Base-by-base conservation (phyloP, 2,888 invertebrate species). In the Stenodema calcarata region DNA sequence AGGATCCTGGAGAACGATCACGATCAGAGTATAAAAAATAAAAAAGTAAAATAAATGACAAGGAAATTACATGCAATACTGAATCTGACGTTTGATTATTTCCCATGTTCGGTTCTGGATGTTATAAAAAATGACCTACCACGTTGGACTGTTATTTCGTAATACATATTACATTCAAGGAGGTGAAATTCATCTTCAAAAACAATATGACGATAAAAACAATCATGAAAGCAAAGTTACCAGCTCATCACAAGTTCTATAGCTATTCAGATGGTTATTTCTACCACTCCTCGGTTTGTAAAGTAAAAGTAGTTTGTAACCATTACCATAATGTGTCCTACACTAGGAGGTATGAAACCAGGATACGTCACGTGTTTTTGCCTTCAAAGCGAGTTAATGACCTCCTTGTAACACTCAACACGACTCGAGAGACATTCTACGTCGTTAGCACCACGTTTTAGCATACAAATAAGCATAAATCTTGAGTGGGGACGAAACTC, bases 401-500 rank as follows among this genome's bases (percentile, higher is more conserved):
- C 73, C 35, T 73, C 41, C 73, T 73, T 73, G 16, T 35, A 41
- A 73, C 35, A 73, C 73, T 35, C 73, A 6, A 35, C 73, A 35
- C 41, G 73, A 30, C 35, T 73, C 41, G 35, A 18, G 62, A 35
- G 30, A 35, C 73, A 73, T 73, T 30, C 73, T 73, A 73, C 35
- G 73, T 73, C 73, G 73, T 73, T 73, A 73, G 35, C 35, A 73
- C 73, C 73, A 14, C 73, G 35, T 41, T 35, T 73, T 73, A 73
- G 41, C 73, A 73, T 73, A 73, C 73, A 41, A 73, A 73, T 73
- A 73, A 73, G 73, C 18, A 35, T 73, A 73, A 73, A 73, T 73
- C 73, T 23, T 23, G 16, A 23, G 54, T 23, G 62, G 18, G 1
- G 23, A 62, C 62, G 27, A 23, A 62, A 62, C 62, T 62, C 23